Evolutionary conservation across 1,140 invertebrate genomes (phyloP), one percentile per base, ranked within the genome.

Genomic region (Goniozus legneri): DNA sequence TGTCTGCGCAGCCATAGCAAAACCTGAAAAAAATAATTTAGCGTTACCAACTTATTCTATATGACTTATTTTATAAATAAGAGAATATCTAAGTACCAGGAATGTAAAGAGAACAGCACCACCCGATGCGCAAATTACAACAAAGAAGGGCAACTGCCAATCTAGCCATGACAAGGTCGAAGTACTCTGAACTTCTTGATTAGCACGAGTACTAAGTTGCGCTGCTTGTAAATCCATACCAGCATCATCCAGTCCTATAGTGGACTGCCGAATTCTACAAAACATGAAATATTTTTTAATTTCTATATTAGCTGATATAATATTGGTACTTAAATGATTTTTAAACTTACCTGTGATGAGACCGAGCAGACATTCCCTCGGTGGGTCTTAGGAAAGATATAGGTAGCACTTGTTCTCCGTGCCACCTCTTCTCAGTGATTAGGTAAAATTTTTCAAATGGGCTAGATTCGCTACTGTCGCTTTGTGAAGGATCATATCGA

Each of bases 1-100:
- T 77, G 73, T 67, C 73, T 75, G 58, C 73, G 64, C 52, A 77
- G 71, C 75, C 76, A 77, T 75, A 77, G 69, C 64, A 77, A 58
- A 59, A 77, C 64, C 72, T 75, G 31, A 2, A 50, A 12, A 30
- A 31, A 6, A 14, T 21, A 43, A 32, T 18, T 18, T 41, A 2
- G 39, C 13, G 1, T 13, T 10, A 21, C 16, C 10, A 30, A 20
- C 30, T 22, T n/a, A 22, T 42, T 13, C 4, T 6, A 27, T 27
- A 27, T 27, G 24, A 27, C 4, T 27, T 4, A 6, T 4, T 27
- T 27, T 27, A 27, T n/a, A n/a, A n/a, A n/a, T n/a, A n/a, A n/a
- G n/a, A n/a, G n/a, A n/a, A n/a, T n/a, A n/a, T 27, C 10, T 34
- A n/a, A 47, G 66, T 66, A 76, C 74, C 62, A 77, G 56, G 50